Base-by-base conservation (phyloP, 2,888 invertebrate genomes). In the Drosophila quasianomalipes region DNA sequence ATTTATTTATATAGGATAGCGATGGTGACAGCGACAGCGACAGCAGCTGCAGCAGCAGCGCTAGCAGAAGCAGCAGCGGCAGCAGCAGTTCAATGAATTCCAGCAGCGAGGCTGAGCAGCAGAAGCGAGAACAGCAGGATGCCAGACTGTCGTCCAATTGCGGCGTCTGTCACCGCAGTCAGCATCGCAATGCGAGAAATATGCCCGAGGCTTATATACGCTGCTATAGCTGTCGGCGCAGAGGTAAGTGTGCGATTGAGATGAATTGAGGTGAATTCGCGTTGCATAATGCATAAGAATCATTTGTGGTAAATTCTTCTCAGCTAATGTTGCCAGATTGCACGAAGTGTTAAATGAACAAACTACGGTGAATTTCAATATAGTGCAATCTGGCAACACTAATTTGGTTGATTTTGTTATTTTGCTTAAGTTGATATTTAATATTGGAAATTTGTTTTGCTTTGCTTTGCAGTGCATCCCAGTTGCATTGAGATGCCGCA, bases 401-500 rank as follows among this genome's bases (percentile, higher is more conserved):
- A 16, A 16, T 16, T 47, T 26, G 4, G 4, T 16, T 16, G 1
- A 26, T 26, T 7, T 47, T 12, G 7, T 7, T 22, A 16, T 47
- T 22, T 16, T 16, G 14, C 22, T 9, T 16, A 9, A 47, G 4
- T 47, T 16, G 26, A 26, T 26, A 26, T 26, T 47, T 26, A 26
- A 47, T 47, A 7, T 26, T 26, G 14, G 16, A 47, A 14, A 37
- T 37, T 37, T 7, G 3, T 4, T 37, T 31, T 26, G 16, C n/a
- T 39, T 69, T 16, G 3, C 14, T 73, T 91, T 92, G 0, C 93
- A 96, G 96, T 96, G 76, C 98, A 99, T 94, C 97, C 98, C 3
- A 95, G 96, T 33, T 99, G 98, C 94, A 95, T 98, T 92, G 97
- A 98, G 87, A 95, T 99, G 93, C 95, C 96, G 35, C 94, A 96